A percentile compares a stretch with the other conserved stretches of the same genome.
These are phyloP conservation scores for Diadema setosum DNA, from an alignment of 35 echinoderm and acorn worm species.

Conservation along the genomic window DNA sequence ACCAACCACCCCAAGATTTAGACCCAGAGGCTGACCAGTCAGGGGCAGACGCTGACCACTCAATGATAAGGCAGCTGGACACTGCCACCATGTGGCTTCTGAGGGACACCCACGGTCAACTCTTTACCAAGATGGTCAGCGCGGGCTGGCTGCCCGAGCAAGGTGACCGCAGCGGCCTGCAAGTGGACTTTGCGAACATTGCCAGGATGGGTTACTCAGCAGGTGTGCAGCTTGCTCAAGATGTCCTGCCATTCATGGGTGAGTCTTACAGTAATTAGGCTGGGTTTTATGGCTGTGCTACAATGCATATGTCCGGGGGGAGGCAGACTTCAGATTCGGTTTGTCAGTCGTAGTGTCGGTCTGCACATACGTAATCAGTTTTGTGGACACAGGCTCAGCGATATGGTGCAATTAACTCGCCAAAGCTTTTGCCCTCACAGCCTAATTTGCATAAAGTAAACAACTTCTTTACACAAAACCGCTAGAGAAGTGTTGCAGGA, in stretches of 20 bases:
- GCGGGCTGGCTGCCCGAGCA: neutral
- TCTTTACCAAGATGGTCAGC: slow-evolving; percentile 39
- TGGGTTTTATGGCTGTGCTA: too few relatives aligned
- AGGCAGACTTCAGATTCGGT: too few relatives aligned
- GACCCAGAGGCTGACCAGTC: neutral
- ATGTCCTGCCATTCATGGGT: slow-evolving; percentile 46
- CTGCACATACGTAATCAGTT: too few relatives aligned
- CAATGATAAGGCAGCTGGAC: neutral
- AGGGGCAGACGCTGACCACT: neutral
- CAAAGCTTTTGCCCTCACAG: too few relatives aligned
- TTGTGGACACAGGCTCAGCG: too few relatives aligned
- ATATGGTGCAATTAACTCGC: too few relatives aligned
- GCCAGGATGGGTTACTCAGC: slow-evolving; percentile 20
- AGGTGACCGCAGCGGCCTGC: neutral
- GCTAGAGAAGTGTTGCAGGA: too few relatives aligned
- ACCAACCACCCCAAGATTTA: neutral
- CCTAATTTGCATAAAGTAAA: too few relatives aligned
- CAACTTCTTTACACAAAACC: too few relatives aligned
- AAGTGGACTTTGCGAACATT: neutral
- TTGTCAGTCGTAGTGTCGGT: too few relatives aligned
- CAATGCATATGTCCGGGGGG: too few relatives aligned
- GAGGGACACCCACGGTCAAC: slow-evolving; percentile 32
- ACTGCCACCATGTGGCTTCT: slow-evolving; percentile 30
- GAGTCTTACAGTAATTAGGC: too few relatives aligned
- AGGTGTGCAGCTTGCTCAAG: neutral